phyloP scores from a whole-genome alignment of 2,113 vertebrate genomes.

The Antechinus flavipes region DNA sequence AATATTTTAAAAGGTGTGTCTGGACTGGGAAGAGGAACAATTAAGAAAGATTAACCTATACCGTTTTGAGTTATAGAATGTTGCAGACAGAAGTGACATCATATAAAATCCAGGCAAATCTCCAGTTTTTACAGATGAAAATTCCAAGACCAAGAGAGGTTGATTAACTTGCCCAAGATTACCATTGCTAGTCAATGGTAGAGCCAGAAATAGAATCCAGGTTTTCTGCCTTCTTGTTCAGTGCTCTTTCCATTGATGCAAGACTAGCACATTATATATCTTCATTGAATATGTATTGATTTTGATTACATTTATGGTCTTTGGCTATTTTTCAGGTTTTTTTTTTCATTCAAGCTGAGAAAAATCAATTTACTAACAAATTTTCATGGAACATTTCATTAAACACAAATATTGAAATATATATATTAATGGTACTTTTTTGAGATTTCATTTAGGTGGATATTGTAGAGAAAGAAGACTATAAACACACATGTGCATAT shows the following conservation, averaged over 20 bases:
- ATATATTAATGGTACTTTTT: slow-evolving; percentile 27
- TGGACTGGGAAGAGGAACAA: background rate
- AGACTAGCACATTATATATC: background rate
- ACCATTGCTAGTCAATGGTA: background rate
- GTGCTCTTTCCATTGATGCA: slow-evolving; percentile 1
- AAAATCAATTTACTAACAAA: slow-evolving; percentile 42
- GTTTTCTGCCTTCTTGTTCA: background rate
- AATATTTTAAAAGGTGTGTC: background rate
- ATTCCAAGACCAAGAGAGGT: background rate
- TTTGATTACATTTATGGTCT: background rate
- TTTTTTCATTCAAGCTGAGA: slow-evolving; percentile 30
- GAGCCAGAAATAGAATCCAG: slow-evolving; percentile 4
- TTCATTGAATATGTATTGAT: slow-evolving; percentile 3
- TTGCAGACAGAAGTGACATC: background rate
- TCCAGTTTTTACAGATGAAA: background rate
- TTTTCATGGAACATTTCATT: slow-evolving; percentile 43
- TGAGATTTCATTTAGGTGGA: slow-evolving; percentile 9
- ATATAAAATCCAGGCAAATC: background rate
- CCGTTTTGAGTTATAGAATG: background rate
- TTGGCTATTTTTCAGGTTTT: background rate
- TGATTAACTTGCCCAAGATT: background rate
- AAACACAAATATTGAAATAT: slow-evolving; percentile 34
- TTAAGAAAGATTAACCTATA: background rate
- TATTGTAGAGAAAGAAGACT: background rate
- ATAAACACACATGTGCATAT: no score